Evolutionary conservation across 2,797 vertebrate genomes (phyloP).

Genomic region (Peromyscus eremicus): DNA sequence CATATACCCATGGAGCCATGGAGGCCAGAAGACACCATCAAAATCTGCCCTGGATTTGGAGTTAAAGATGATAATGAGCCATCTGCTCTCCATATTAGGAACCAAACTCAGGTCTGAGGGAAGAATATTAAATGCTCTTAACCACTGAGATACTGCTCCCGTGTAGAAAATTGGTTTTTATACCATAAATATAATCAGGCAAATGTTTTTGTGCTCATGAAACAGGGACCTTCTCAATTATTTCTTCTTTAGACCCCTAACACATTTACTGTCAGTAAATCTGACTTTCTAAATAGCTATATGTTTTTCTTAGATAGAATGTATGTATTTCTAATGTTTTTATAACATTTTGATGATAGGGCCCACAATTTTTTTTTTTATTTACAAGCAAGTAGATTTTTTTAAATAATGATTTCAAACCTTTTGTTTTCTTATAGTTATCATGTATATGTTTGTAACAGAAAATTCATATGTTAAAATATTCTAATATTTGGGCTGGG

Average conservation of each 20-base stretch:
- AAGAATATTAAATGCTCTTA: background rate
- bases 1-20: background rate
- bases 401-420: background rate
- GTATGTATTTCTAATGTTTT: background rate
- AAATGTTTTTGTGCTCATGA: background rate
- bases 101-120: background rate
- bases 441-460: background rate
- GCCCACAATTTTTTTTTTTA: background rate
- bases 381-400: background rate
- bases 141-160: background rate
- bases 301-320: background rate
- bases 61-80: background rate
- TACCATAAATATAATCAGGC: background rate
- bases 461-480: background rate
- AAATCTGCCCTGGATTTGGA: background rate
- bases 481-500: background rate
- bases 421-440: background rate
- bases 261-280: background rate
- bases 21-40: background rate
- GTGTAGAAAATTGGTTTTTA: background rate
- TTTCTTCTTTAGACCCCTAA: background rate
- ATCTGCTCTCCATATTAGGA: background rate
- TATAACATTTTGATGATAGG: background rate
- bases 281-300: background rate
- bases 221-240: background rate